Evolutionary conservation across 92 coral and sea anemone species (phyloP), one percentile per base, ranked within the genome.

Genomic region (Heliopora coerulea): DNA sequence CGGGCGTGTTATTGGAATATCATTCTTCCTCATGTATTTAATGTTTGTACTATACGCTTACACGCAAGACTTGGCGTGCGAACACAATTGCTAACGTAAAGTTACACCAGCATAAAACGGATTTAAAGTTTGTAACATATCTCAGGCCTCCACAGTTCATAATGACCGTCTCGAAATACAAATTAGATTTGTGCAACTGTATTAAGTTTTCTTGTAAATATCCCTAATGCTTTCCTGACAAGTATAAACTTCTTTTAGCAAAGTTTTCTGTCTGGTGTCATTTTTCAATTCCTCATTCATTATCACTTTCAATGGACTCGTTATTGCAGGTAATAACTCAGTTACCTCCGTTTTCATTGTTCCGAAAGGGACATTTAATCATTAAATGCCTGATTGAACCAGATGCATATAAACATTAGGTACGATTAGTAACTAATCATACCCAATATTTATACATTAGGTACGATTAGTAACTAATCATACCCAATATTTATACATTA

Each of bases 1-100:
- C 15, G 83, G 84, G 74, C 84, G 77, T 40, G 72, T 66, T 56
- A 84, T 93, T 40, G 98, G 96, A 34, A n/a, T 63, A 1, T 75
- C 91, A 28, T 93, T 93, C 75, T 63, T 93, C 65, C 14, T 74
- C 68, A 85, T 93, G 95, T 93, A 93, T 69, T 8, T 83, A 59
- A 42, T 82, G 26, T 93, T 93, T 63, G 98, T 93, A 57, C 58
- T 83, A 19, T 93, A 93, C 82, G 98, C 93, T 33, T 93, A 93
- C 85, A 52, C 85, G 24, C 97, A 91, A 80, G 97, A 91, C 73
- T 79, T 91, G 49, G 30, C 68, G 62, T 91, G 97, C 68, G 76
- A 84, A 14, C 78, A 91, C 81, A 68, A 83, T 49, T 91, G 97
- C 69, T 91, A 83, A 83, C 66, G 11, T 10, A n/a, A 15, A 46